Conservation (phyloP, 1,140 invertebrate genomes). For the Daktulosphaira vitifoliae region DNA sequence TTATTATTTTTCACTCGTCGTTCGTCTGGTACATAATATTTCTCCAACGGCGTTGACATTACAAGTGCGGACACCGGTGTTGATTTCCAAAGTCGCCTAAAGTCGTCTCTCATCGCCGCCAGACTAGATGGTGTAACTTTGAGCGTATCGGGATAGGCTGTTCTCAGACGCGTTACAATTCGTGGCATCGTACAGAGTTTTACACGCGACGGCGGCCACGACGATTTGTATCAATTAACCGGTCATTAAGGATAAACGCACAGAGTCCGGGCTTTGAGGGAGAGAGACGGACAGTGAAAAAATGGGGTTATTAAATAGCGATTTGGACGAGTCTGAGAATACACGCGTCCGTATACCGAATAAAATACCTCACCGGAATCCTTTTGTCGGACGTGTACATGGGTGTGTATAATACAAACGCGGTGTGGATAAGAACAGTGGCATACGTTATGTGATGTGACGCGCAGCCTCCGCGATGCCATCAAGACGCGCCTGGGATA, state of each 20-base stretch:
- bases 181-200: background rate
- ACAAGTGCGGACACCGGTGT: too few relatives aligned
- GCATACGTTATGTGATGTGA: conserved; percentile 15
- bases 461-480: background rate
- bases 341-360: conserved; percentile 10
- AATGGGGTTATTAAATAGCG: conserved; percentile 31
- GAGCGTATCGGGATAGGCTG: too few relatives aligned
- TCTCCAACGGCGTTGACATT: too few relatives aligned
- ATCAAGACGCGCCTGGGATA: background rate
- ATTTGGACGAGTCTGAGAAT: background rate
- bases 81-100: too few relatives aligned
- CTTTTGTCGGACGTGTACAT: conserved; percentile 13
- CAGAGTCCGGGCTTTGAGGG: background rate
- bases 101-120: too few relatives aligned
- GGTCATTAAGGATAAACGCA: conserved; percentile 1
- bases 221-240: conserved; percentile 34
- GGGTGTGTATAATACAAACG: background rate
- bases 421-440: background rate
- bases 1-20: background rate
- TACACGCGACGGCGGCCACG: conserved; percentile 15
- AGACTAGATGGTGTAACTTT: too few relatives aligned
- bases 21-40: too few relatives aligned
- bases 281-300: too few relatives aligned
- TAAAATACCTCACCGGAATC: conserved; percentile 14
- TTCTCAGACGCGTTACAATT: background rate